Evolutionary conservation across 2,113 vertebrate species (phyloP).

Genomic region (Xenus cinereus): DNA sequence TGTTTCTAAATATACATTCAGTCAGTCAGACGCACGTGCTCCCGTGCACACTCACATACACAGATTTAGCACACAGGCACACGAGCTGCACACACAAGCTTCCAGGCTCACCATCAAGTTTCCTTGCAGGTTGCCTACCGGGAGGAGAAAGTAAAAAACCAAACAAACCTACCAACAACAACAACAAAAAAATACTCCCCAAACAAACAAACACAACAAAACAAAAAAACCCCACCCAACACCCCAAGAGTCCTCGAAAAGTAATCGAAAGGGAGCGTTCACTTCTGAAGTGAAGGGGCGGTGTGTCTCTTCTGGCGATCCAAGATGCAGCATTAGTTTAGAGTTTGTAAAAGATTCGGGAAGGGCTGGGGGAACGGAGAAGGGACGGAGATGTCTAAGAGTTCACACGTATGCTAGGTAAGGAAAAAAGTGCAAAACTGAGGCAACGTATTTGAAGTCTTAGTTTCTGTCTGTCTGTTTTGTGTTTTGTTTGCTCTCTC

Average conservation of each 20-base stretch:
- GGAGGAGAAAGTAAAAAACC: neutral
- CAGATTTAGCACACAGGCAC: neutral
- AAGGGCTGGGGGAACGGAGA: neutral
- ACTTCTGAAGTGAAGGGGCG: slow-evolving; percentile 65
- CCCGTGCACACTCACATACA: neutral
- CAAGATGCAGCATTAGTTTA: slow-evolving; percentile 83
- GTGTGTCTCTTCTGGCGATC: slow-evolving; percentile 72
- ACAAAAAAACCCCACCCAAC: neutral
- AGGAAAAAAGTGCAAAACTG: slow-evolving; percentile 86
- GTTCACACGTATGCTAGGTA: slow-evolving; percentile 75
- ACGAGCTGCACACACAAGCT: neutral
- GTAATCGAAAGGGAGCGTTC: slow-evolving; percentile 53
- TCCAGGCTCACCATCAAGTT: slow-evolving; percentile 60
- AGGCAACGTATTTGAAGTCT: slow-evolving; percentile 81
- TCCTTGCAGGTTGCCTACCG: slow-evolving; percentile 67
- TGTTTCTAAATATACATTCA: slow-evolving; percentile 56
- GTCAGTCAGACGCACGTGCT: neutral
- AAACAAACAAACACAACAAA: slow-evolving; percentile 30
- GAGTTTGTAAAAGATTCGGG: slow-evolving; percentile 56
- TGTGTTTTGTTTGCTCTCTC: slow-evolving; percentile 65
- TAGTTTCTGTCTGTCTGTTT: slow-evolving; percentile 69
- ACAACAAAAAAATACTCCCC: neutral
- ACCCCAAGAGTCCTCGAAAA: slow-evolving; percentile 65
- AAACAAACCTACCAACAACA: neutral
- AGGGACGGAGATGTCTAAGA: slow-evolving; percentile 69